Base-by-base conservation (phyloP, 2,888 invertebrate species). In the Hypomecis punctinalis region DNA sequence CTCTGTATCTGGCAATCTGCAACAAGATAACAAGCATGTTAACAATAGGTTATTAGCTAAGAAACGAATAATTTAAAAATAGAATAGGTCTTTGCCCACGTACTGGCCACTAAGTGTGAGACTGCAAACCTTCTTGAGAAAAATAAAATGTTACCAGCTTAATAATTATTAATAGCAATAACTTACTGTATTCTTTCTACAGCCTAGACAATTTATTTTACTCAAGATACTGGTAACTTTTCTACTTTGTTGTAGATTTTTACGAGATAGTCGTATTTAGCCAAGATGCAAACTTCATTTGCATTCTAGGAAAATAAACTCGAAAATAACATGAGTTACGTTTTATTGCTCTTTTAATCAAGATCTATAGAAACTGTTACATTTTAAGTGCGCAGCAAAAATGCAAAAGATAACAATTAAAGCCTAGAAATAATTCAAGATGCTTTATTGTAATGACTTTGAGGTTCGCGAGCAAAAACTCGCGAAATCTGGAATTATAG, bases 11-110 rank as follows among this genome's bases (percentile, higher is more conserved):
- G 72, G 73, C 60, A 72, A 91, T 90, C 90, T 88, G 89, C 71
- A 89, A 88, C 77, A 87, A 61, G 82, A 88, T 83, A 84, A 84
- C 70, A 78, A 43, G 63, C 75, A 75, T 71, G 68, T 86, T 80
- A 88, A 89, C 86, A 89, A 88, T 86, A 72, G 83, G 73, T 78
- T 79, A 83, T 85, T 84, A 84, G 73, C 73, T 63, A 63, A 37
- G 47, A 75, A 77, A 77, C 73, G 76, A 79, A 82, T 80, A 76
- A 79, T 82, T 78, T 71, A 69, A 74, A 52, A 52, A 52, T 23
- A 37, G 47, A 47, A 13, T 47, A 23, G 11, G 13, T 0, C 37
- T 13, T 39, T 8, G 23, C 7, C 5, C 35, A 11, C 47, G 46
- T 6, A 35, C 11, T 39, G 45, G 35, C 36, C 35, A 10, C 11